Conservation (phyloP, 2,797 vertebrate genomes). For the Phalanger gymnotis region DNA sequence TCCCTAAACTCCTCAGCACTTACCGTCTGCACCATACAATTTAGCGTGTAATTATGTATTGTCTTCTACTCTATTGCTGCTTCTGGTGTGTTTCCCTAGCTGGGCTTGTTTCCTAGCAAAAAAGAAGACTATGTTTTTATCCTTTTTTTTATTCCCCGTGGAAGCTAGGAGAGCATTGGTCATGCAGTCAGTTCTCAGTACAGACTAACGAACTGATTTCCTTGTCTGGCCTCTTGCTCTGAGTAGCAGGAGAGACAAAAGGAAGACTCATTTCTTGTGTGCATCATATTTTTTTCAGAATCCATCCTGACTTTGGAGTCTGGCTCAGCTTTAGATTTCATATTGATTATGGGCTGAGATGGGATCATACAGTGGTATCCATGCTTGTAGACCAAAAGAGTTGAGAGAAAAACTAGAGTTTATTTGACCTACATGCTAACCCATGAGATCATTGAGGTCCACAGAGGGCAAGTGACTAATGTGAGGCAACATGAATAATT, state of each 20-base stretch:
- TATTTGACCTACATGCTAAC: not conserved
- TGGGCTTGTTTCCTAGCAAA: not conserved
- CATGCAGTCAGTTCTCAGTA: not conserved
- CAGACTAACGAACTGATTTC: not conserved
- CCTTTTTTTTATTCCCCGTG: not conserved
- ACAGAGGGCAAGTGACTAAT: not conserved
- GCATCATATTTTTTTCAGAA: not conserved
- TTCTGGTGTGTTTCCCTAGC: not conserved
- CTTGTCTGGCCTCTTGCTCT: not conserved
- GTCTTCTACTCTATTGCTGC: not conserved
- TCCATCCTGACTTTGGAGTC: not conserved
- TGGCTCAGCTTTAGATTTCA: not conserved
- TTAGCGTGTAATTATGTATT: not conserved
- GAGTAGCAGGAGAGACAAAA: not conserved
- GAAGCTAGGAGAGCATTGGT: not conserved
- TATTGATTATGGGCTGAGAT: not conserved
- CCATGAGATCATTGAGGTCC: not conserved
- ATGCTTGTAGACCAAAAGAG: not conserved
- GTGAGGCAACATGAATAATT: not conserved
- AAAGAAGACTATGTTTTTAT: not conserved
- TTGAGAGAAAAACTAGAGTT: not conserved
- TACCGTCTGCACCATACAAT: not conserved
- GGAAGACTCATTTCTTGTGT: not conserved
- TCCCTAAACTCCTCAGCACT: not conserved
- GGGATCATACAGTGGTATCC: not conserved